Conservation (phyloP, 2,888 invertebrate species). For the Germaria angustata region DNA sequence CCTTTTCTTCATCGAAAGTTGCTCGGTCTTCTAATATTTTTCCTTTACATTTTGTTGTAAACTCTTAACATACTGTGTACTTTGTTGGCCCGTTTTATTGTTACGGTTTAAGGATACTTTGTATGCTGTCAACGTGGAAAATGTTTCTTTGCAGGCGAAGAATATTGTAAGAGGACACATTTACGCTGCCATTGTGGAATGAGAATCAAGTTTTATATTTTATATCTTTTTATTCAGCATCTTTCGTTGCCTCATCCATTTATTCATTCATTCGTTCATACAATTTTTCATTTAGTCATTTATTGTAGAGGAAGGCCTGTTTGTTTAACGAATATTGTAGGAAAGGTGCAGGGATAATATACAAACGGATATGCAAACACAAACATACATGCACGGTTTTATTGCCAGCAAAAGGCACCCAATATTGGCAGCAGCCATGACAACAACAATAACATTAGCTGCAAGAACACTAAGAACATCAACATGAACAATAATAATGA, state of each 20-base stretch:
- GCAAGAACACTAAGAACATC: constrained; percentile 30
- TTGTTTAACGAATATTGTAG: neutral
- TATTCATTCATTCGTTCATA: constrained; percentile 28
- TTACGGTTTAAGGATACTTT: constrained; percentile 79
- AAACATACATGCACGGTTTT: constrained; percentile 1
- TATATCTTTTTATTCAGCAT: neutral
- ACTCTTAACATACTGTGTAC: constrained; percentile 51
- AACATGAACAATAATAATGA: constrained; percentile 48
- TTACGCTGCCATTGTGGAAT: constrained; percentile 37
- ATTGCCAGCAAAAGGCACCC: constrained; percentile 43
- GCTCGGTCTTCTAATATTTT: constrained; percentile 44
- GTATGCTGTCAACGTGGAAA: constrained; percentile 78
- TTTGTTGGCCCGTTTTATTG: constrained; percentile 74
- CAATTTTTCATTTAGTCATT: constrained; percentile 46
- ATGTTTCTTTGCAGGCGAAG: constrained; percentile 67
- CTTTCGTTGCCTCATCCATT: neutral
- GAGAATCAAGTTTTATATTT: constrained; percentile 13
- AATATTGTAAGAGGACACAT: constrained; percentile 61
- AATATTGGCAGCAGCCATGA: constrained; percentile 28
- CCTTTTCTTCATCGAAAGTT: constrained; percentile 42
- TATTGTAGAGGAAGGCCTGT: constrained; percentile 29
- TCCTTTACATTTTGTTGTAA: constrained; percentile 30
- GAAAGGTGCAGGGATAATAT: neutral
- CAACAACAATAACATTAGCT: constrained; percentile 14
- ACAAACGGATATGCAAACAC: too few relatives aligned